These are phyloP conservation scores for Oriolus oriolus DNA, from an alignment of 2,113 vertebrate species.

Conservation along the genomic window DNA sequence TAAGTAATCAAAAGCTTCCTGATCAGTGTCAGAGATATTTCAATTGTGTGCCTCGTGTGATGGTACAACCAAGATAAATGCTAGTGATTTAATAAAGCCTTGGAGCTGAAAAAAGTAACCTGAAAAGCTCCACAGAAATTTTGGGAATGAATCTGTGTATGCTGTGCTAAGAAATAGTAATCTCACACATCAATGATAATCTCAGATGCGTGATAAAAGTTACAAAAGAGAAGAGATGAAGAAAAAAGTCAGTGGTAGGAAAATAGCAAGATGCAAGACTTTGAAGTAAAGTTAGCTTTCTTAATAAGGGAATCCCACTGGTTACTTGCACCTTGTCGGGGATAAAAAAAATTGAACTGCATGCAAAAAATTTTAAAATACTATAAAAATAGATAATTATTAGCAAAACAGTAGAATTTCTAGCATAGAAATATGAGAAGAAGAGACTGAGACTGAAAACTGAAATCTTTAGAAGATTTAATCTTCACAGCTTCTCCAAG, in stretches of 20 bases:
- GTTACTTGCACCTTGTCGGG: not conserved
- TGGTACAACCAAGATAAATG: not conserved
- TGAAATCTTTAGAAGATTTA: not conserved
- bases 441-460: not conserved
- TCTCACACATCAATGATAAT: not conserved
- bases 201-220: not conserved
- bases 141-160: not conserved
- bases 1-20: not conserved
- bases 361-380: not conserved
- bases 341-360: not conserved
- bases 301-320: not conserved
- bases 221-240: not conserved
- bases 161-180: not conserved
- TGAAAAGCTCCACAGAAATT: not conserved
- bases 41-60: not conserved
- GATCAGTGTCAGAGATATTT: not conserved
- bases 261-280: not conserved
- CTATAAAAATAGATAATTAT: not conserved
- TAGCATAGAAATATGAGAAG: not conserved
- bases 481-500: not conserved
- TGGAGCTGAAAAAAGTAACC: not conserved
- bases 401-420: not conserved
- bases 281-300: not conserved
- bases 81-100: not conserved
- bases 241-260: not conserved